Percentiles rank a stretch among this genome's conserved stretches.
Conservation (phyloP, 2,113 vertebrate genomes). For the Galeopterus variegatus region DNA sequence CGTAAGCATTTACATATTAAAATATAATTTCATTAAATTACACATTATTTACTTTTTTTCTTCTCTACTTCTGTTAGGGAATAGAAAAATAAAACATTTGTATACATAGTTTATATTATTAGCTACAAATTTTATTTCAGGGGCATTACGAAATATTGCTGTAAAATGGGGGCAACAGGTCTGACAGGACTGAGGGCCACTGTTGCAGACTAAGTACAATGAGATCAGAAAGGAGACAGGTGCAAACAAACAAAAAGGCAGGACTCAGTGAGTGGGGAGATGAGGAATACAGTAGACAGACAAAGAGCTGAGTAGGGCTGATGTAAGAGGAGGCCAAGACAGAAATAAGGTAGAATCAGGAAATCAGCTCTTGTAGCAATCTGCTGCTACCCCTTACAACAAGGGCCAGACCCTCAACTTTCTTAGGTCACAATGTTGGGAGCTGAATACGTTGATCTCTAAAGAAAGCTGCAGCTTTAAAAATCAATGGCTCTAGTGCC, state of each 20-base stretch:
- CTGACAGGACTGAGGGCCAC: background rate
- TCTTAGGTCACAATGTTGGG: background rate
- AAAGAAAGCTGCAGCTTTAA: background rate
- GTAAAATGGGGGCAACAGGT: background rate
- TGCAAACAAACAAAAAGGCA: background rate
- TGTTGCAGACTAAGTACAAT: background rate
- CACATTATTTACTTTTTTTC: background rate
- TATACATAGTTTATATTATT: background rate
- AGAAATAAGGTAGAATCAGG: background rate
- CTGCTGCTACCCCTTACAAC: background rate
- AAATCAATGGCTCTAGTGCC: background rate
- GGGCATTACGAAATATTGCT: background rate
- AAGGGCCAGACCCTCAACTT: background rate
- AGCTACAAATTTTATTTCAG: constrained; percentile 21
- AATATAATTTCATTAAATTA: constrained; percentile 38
- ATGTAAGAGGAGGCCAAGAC: background rate
- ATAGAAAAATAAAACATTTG: background rate
- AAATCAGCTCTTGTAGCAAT: background rate
- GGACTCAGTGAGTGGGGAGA: background rate
- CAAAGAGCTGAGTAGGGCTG: background rate
- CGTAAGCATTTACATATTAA: background rate
- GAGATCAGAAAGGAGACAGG: background rate
- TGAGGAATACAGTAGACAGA: background rate
- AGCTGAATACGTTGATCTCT: too few relatives aligned
- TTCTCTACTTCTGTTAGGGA: constrained; percentile 27